Conservation (phyloP, 2,113 vertebrate species). For the Labrus mixtus region DNA sequence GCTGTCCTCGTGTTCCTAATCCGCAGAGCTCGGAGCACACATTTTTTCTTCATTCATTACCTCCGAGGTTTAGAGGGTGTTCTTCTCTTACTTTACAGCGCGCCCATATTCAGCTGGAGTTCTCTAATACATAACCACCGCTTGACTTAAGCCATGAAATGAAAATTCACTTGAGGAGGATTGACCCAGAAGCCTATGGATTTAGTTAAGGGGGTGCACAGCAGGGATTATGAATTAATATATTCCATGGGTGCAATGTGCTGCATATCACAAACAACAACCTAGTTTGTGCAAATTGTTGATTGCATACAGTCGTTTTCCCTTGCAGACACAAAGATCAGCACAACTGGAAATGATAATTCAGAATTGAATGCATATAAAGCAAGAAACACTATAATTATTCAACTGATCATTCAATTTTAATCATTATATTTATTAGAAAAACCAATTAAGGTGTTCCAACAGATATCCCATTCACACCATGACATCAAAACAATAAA, state of each 20-base stretch:
- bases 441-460: too few species aligned
- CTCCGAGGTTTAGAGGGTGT: conserved; percentile 28
- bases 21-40: conserved; percentile 35
- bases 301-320: not conserved
- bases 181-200: conserved; percentile 67
- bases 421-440: too few species aligned
- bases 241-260: conserved; percentile 4
- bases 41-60: conserved; percentile 59
- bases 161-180: conserved; percentile 56
- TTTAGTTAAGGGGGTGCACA: conserved; percentile 39
- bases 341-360: not conserved
- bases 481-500: too few species aligned
- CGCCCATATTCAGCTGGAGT: conserved; percentile 30
- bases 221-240: conserved; percentile 52
- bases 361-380: too few species aligned
- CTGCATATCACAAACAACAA: not conserved
- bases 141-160: conserved; percentile 62
- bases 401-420: too few species aligned
- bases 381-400: too few species aligned
- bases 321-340: not conserved
- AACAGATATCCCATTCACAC: too few species aligned
- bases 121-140: conserved; percentile 58
- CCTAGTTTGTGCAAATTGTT: conserved; percentile 7
- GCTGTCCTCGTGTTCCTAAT: conserved; percentile 54
- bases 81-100: conserved; percentile 28